Evolutionary conservation across 92 coral and sea anemone genomes (phyloP).

Genomic region (Virgularia gustaviana): DNA sequence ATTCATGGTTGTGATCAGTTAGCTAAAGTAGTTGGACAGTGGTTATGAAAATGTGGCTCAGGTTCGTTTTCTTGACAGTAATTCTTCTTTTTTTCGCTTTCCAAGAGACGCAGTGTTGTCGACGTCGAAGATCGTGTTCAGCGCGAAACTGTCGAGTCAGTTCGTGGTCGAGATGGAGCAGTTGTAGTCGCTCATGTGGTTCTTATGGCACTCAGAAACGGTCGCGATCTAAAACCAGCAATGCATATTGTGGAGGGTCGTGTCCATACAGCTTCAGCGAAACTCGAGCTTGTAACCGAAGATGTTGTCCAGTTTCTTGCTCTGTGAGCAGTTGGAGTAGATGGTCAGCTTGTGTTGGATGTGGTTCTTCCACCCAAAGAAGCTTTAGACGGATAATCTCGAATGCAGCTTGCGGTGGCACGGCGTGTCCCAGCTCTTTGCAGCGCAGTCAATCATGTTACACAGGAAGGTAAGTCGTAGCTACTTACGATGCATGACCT

Average conservation of each 20-base stretch:
- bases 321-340: constrained; percentile 47
- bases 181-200: background rate
- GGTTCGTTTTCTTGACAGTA: too few species aligned
- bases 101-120: background rate
- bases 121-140: background rate
- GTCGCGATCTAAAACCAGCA: background rate
- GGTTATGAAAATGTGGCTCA: too few species aligned
- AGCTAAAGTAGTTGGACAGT: too few species aligned
- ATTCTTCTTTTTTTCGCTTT: background rate
- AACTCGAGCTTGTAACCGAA: constrained; percentile 23
- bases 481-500: too few species aligned
- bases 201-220: constrained; percentile 14
- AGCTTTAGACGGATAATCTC: constrained; percentile 43
- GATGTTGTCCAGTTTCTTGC: constrained; percentile 1
- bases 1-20: too few species aligned
- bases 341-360: constrained; percentile 61
- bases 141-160: background rate
- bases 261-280: background rate
- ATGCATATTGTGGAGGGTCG: constrained; percentile 4
- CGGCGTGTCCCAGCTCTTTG: constrained; percentile 51
- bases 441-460: constrained; percentile 48
- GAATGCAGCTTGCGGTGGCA: constrained; percentile 53
- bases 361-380: constrained; percentile 60
- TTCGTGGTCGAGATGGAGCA: constrained; percentile 9
- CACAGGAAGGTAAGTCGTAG: constrained; percentile 73